Base-by-base conservation (phyloP, 1,140 invertebrate genomes). In the Aphaenogaster floridana region DNA sequence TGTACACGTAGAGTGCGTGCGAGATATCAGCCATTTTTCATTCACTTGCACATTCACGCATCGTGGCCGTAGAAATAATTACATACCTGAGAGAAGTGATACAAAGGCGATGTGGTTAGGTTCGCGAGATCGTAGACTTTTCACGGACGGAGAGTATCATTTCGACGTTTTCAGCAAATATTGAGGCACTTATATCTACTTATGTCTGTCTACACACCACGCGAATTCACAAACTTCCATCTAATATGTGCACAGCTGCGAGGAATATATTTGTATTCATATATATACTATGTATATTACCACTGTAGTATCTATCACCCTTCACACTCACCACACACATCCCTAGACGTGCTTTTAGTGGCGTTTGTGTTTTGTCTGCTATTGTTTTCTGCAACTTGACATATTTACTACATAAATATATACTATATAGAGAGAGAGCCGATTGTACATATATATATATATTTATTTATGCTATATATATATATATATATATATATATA, bases 331-430 rank as follows among this genome's bases (percentile, higher is more conserved):
- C 80, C 64, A 81, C 88, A 88, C 88, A 91, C 92, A 92, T 28
- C 86, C 87, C 89, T 92, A 94, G 92, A 94, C 93, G 93, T 94
- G 94, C 94, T 95, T 95, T 95, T 95, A 95, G 95, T 95, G 91
- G 92, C 93, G 94, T 95, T 94, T 94, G 92, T 91, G 77, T 79
- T 86, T 94, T 94, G 93, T 94, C 91, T 94, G 88, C 92, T 94
- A 87, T 36, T 79, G 72, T 88, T 91, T 88, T 69, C 81, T 90
- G 87, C 80, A 86, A 93, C 80, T 72, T 83, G 68, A 74, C 52
- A 84, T 79, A 86, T 78, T 77, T 89, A 87, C 59, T 89, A 86
- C 42, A 69, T 89, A 78, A 87, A 83, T 90, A 66, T 86, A 64
- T 86, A 77, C 4, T 83, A 61, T 72, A 63, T 84, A 84, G 80